Base-by-base conservation (phyloP, 35 echinoderm and acorn worm species). In the Strongylocentrotus purpuratus region DNA sequence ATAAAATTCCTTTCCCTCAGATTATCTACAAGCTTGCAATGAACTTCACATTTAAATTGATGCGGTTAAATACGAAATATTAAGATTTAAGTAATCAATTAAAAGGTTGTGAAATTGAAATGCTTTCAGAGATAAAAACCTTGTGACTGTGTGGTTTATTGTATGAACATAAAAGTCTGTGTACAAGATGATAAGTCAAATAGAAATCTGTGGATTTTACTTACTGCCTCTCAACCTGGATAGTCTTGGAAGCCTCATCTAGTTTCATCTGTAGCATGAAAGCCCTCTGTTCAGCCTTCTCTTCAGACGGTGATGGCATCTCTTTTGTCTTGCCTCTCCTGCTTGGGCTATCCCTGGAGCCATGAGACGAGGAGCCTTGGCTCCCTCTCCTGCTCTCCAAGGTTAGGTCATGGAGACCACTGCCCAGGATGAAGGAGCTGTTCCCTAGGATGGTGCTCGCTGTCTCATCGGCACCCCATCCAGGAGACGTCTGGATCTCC, bases 201-300 rank as follows among this genome's bases (percentile, higher is more conserved):
- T 55, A 55, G 13, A 65, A 20, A 28, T 14, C 5, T 70, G 8
- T 10, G 48, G 20, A 70, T 78, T 95, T 32, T 93, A 99, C 98
- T 99, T 96, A 99, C 98, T 97, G 94, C 61, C 98, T 86, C 94
- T 99, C 98, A 41, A 97, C 95, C 47, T 99, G 98, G 28, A 99
- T 85, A 11, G 96, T 97, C 93, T 99, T 97, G 28, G 96, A 47
- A 7, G 98, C 95, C 94, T 99, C 98, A 96, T 99, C 98, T 47
- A 99, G 85, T 94, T 95, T 96, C 96, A 99, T 96, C 88, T 99
- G 90, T 35, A 99, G 94, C 98, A 99, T 99, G 58, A 97, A 96
- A 46, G 94, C 95, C 70, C 96, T 97, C 93, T 99, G 98, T 45
- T 94, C 94, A 18, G 92, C 86, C 47, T 94, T 95, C 71, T 97